Evolutionary conservation across 2,888 invertebrate species (phyloP).

Genomic region (Agonopterix arenella): DNA sequence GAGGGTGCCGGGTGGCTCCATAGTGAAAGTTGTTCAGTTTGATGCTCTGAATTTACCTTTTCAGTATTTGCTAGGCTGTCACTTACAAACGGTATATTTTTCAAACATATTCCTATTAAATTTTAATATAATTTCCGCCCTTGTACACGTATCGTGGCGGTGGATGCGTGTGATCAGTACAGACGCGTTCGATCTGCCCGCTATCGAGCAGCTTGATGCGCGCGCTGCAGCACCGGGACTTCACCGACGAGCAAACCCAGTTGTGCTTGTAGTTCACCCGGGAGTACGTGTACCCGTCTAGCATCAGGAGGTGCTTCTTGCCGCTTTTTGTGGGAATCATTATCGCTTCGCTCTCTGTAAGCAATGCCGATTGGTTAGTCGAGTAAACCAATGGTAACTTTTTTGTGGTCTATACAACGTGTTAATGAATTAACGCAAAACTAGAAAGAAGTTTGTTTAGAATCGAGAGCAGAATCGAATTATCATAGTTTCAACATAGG

Average conservation of each 20-base stretch:
- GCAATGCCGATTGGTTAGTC: too few species aligned
- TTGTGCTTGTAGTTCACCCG: slow-evolving; percentile 30
- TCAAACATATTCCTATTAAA: neutral
- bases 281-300: slow-evolving; percentile 37
- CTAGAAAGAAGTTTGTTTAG: too few species aligned
- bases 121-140: slow-evolving; percentile 10
- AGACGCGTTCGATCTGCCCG: slow-evolving; percentile 12
- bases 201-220: slow-evolving; percentile 13
- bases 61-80: too few species aligned
- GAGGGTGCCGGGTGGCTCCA: too few species aligned
- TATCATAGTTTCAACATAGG: too few species aligned
- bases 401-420: too few species aligned
- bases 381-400: too few species aligned
- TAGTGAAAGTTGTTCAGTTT: too few species aligned
- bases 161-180: slow-evolving; percentile 20
- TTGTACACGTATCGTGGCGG: slow-evolving; percentile 21
- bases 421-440: too few species aligned
- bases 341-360: slow-evolving; percentile 13
- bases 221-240: slow-evolving; percentile 20
- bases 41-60: too few species aligned
- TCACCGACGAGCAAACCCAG: slow-evolving; percentile 32
- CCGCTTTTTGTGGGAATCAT: slow-evolving; percentile 30
- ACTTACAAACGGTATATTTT: too few species aligned
- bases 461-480: too few species aligned
- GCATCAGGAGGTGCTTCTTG: slow-evolving; percentile 29